Conservation (phyloP, 2,888 invertebrate species). For the Laspeyria flexula region DNA sequence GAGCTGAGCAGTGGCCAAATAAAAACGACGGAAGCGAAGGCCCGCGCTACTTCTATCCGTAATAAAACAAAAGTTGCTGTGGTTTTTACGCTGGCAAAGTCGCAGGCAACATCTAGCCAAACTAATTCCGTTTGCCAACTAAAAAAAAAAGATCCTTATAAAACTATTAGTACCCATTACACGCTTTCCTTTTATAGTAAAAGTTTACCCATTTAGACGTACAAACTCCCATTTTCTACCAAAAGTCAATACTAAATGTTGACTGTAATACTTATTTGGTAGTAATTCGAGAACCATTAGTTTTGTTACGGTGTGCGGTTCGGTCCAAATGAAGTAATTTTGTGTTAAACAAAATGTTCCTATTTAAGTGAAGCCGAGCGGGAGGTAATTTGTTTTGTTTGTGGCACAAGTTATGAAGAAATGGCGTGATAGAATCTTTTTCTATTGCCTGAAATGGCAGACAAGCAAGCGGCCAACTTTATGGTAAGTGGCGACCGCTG, state of each 20-base stretch:
- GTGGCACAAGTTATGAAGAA: conserved; percentile 8
- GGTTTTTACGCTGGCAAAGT: too few species aligned
- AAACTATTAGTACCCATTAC: background rate
- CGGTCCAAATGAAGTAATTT: conserved; percentile 15
- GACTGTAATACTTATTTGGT: conserved; percentile 1
- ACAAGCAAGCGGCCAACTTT: too few species aligned
- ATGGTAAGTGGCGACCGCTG: too few species aligned
- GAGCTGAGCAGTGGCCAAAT: too few species aligned
- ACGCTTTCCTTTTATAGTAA: background rate
- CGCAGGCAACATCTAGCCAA: too few species aligned
- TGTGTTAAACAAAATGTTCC: conserved; percentile 24
- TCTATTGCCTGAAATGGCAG: too few species aligned
- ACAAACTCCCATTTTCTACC: background rate
- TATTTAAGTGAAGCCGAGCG: conserved; percentile 17
- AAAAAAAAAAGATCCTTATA: too few species aligned
- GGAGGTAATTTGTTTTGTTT: conserved; percentile 21
- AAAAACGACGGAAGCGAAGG: too few species aligned
- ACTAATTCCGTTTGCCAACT: too few species aligned
- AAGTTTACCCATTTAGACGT: background rate
- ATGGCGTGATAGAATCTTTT: background rate
- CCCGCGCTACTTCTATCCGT: too few species aligned
- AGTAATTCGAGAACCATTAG: conserved; percentile 11
- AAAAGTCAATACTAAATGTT: conserved; percentile 5
- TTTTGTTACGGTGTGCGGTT: background rate
- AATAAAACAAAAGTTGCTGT: too few species aligned